Evolutionary conservation across 2,113 vertebrate species (phyloP).

Genomic region (Actinemys pallida): DNA sequence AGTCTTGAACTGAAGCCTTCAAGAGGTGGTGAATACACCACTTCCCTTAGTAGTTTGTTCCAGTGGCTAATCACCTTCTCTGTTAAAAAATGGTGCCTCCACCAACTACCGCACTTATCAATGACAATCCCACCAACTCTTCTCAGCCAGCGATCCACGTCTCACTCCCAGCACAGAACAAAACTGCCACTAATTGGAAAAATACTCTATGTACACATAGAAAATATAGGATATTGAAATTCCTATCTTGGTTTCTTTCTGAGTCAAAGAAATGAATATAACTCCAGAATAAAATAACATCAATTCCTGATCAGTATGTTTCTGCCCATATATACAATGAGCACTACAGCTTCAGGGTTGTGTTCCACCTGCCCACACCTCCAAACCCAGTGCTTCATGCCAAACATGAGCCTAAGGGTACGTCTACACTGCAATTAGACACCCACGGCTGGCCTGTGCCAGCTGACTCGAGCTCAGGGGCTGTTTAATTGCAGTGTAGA

Average conservation of each 20-base stretch:
- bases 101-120: background rate
- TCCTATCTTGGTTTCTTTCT: background rate
- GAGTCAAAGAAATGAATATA: slow-evolving; percentile 15
- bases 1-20: slow-evolving; percentile 13
- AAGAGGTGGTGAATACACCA: background rate
- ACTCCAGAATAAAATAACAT: slow-evolving; percentile 52
- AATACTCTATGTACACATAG: background rate
- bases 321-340: slow-evolving; percentile 10
- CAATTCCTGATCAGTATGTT: slow-evolving; percentile 28
- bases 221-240: background rate
- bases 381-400: slow-evolving; percentile 29
- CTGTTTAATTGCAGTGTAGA: background rate
- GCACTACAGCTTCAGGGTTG: slow-evolving; percentile 44
- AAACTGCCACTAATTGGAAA: background rate
- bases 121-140: background rate
- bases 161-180: background rate
- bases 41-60: background rate
- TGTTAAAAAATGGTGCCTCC: background rate
- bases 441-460: background rate
- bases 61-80: background rate
- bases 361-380: slow-evolving; percentile 67
- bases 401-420: slow-evolving; percentile 41
- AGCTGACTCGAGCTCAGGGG: background rate
- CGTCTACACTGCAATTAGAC: background rate
- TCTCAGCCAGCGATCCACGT: background rate